Conservation (phyloP, 2,113 vertebrate genomes). For the Dromaius novaehollandiae region DNA sequence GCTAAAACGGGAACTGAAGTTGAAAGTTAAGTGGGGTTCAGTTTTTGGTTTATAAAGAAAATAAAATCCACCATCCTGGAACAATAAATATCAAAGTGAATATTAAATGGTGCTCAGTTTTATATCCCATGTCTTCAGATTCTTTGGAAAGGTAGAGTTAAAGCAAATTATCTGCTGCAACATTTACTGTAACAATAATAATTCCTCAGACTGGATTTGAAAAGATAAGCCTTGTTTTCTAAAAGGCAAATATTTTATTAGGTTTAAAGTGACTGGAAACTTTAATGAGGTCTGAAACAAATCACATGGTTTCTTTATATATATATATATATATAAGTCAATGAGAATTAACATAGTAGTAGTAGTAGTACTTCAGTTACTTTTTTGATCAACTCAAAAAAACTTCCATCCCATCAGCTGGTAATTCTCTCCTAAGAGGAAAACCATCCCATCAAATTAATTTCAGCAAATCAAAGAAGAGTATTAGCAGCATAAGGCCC, state of each 20-base stretch:
- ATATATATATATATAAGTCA: neutral
- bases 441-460: neutral
- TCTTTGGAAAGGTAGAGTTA: neutral
- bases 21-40: neutral
- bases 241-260: neutral
- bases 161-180: neutral
- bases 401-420: neutral
- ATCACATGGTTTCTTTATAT: neutral
- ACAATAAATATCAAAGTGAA: neutral
- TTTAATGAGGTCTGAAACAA: neutral
- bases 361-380: neutral
- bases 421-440: neutral
- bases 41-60: neutral
- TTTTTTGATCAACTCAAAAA: neutral
- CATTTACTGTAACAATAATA: neutral
- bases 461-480: neutral
- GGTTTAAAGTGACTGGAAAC: neutral
- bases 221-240: neutral
- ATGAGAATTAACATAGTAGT: neutral
- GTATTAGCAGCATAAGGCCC: neutral
- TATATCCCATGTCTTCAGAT: accelerated
- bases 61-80: neutral
- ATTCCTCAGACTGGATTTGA: neutral
- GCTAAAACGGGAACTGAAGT: neutral
- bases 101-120: neutral